Percentiles rank a stretch among this genome's conserved stretches.
Conservation (phyloP, 1,140 invertebrate genomes). For the Gryon sp. region DNA sequence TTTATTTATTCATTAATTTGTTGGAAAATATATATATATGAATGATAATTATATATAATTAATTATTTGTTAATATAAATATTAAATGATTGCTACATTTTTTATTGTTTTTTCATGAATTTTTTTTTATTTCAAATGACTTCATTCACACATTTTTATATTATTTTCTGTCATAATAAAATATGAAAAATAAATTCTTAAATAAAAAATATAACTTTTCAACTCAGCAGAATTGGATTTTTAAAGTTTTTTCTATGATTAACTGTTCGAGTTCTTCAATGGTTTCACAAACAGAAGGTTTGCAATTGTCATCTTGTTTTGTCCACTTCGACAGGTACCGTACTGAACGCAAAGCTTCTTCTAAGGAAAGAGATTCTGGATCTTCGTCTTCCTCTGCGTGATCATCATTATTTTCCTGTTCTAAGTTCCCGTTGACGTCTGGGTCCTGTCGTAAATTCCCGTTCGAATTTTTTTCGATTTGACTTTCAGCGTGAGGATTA, state of each 20-base stretch:
- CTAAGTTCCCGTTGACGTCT: background rate
- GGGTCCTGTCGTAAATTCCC: background rate
- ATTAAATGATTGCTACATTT: background rate
- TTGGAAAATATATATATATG: background rate
- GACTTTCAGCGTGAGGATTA: background rate
- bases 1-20: too few relatives aligned
- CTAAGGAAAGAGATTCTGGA: background rate
- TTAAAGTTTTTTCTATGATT: background rate
- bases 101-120: background rate
- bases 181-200: background rate
- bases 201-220: background rate
- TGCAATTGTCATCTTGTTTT: background rate
- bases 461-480: background rate
- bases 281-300: background rate
- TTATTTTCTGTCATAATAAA: background rate
- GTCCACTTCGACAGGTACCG: background rate
- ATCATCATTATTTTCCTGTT: background rate
- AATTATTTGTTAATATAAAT: background rate
- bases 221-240: background rate
- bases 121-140: constrained; percentile 2
- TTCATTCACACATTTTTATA: background rate
- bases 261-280: background rate
- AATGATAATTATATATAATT: background rate
- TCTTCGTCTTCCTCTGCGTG: background rate
- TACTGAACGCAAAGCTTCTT: background rate